A percentile compares a stretch with the other conserved stretches of the same genome.
These are phyloP conservation scores for Rallus crepitans DNA, from an alignment of 2,797 vertebrate species.

Conservation along the genomic window DNA sequence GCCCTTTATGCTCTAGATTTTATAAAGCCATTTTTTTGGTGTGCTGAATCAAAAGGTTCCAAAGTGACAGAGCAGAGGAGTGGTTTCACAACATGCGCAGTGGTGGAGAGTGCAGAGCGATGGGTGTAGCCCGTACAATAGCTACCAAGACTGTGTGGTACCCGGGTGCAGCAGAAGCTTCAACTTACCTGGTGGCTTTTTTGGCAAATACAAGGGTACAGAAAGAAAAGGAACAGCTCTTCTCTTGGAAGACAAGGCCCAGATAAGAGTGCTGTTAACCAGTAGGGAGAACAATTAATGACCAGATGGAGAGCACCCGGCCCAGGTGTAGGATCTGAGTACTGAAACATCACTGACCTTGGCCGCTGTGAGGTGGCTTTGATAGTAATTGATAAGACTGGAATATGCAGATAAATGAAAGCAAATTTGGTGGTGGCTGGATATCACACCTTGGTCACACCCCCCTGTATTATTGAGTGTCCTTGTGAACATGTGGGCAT, in stretches of 20 bases:
- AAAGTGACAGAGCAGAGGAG: neutral
- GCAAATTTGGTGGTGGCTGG: neutral
- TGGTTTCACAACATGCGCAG: fast-evolving
- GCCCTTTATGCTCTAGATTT: neutral
- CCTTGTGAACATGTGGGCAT: neutral
- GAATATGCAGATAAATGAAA: neutral
- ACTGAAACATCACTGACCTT: neutral
- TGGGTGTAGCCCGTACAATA: neutral
- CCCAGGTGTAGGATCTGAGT: neutral
- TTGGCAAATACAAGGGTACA: neutral
- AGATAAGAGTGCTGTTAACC: neutral
- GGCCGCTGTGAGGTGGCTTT: neutral
- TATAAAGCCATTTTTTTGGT: neutral
- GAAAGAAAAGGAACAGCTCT: neutral
- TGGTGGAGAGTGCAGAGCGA: neutral
- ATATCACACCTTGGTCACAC: neutral
- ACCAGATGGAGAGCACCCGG: neutral
- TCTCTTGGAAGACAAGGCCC: neutral
- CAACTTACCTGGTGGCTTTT: neutral
- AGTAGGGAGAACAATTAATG: neutral
- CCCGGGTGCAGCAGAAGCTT: neutral
- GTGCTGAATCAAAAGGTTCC: neutral
- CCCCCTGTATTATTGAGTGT: neutral
- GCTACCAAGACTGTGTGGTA: neutral
- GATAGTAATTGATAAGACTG: neutral